phyloP scores from a whole-genome alignment of 2,888 invertebrate species.

The Caenorhabditis drosophilae region DNA sequence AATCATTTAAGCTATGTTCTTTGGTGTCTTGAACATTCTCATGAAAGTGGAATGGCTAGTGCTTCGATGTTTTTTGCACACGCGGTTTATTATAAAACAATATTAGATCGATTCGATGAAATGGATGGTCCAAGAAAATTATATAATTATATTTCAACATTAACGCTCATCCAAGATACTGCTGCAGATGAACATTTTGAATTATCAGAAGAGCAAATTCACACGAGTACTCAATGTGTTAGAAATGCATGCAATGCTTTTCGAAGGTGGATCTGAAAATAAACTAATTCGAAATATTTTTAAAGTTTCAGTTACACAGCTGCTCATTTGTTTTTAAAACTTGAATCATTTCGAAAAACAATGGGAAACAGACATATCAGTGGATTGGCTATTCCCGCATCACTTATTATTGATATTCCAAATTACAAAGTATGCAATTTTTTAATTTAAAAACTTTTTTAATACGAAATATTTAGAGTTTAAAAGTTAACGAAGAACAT shows the following conservation, averaged over 20 bases:
- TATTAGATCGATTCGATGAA: constrained; percentile 91
- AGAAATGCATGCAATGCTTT: constrained; percentile 88
- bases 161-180: constrained; percentile 83
- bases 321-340: constrained; percentile 83
- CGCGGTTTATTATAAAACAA: constrained; percentile 79
- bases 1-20: constrained; percentile 79
- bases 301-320: constrained; percentile 79
- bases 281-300: background rate
- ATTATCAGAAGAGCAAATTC: constrained; percentile 85
- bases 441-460: background rate
- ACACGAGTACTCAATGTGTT: constrained; percentile 86
- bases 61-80: constrained; percentile 97
- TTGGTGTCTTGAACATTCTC: constrained; percentile 93
- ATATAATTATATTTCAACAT: constrained; percentile 89
- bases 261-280: constrained; percentile 72
- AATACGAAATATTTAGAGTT: constrained; percentile 71
- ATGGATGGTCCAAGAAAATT: constrained; percentile 90
- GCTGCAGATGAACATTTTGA: constrained; percentile 70
- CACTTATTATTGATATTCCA: constrained; percentile 13
- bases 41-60: constrained; percentile 95
- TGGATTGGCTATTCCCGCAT: constrained; percentile 16
- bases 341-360: constrained; percentile 72
- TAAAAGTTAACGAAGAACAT: constrained; percentile 78
- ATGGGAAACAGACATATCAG: constrained; percentile 1
- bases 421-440: constrained; percentile 28